Evolutionary conservation across 1,140 invertebrate species (phyloP).

Genomic region (Dendrolimus kikuchii): DNA sequence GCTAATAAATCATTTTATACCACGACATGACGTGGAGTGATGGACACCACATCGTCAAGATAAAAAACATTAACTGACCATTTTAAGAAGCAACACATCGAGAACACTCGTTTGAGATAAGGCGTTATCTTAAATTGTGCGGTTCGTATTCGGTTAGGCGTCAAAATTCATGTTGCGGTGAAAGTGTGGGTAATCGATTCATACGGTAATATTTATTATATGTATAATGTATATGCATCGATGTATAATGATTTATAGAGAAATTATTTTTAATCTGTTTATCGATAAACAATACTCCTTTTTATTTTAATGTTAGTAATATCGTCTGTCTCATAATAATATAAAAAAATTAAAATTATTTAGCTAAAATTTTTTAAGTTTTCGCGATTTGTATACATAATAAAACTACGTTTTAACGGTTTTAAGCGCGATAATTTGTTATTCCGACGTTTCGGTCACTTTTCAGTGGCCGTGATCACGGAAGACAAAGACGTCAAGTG

Average conservation of each 20-base stretch:
- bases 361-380: too few species aligned
- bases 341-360: too few species aligned
- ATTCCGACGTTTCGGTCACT: too few species aligned
- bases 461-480: too few species aligned
- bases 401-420: too few species aligned
- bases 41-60: constrained; percentile 20
- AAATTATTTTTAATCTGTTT: constrained; percentile 1
- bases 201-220: constrained; percentile 20
- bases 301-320: too few species aligned
- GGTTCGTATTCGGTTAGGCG: constrained; percentile 25
- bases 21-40: constrained; percentile 37
- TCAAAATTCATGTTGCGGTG: constrained; percentile 24
- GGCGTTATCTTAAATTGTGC: constrained; percentile 45
- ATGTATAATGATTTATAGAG: constrained; percentile 42
- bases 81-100: constrained; percentile 33
- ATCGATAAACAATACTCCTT: too few species aligned
- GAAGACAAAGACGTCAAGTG: too few species aligned
- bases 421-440: too few species aligned
- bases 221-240: constrained; percentile 29
- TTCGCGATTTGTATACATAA: too few species aligned
- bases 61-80: constrained; percentile 31
- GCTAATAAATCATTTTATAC: constrained; percentile 35
- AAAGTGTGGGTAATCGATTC: constrained; percentile 48
- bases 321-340: too few species aligned
- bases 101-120: constrained; percentile 29